Conservation (phyloP, 2,113 vertebrate genomes). For the Ginglymostoma cirratum region DNA sequence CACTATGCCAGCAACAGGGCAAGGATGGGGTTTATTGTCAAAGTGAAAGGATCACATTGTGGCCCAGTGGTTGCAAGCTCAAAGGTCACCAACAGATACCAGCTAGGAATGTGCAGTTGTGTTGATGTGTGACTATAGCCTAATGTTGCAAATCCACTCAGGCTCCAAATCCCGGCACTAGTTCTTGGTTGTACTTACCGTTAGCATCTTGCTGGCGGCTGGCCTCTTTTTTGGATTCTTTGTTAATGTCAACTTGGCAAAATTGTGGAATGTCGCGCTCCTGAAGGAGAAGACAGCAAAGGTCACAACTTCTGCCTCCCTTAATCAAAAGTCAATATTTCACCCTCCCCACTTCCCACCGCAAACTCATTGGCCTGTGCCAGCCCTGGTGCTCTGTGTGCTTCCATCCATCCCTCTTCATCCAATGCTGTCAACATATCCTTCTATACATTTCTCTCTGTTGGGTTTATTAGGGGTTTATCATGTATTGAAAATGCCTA, state of each 20-base stretch:
- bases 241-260: conserved; percentile 76
- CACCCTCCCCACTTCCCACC: not conserved
- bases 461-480: not conserved
- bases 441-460: not conserved
- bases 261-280: conserved; percentile 76
- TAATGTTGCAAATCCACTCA: not conserved
- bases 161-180: not conserved
- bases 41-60: not conserved
- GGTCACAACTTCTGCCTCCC: not conserved
- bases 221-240: conserved; percentile 83
- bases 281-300: conserved; percentile 47
- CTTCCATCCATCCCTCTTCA: not conserved
- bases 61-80: not conserved
- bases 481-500: not conserved
- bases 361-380: not conserved
- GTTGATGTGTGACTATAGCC: not conserved
- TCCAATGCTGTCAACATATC: not conserved
- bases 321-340: not conserved
- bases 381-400: not conserved
- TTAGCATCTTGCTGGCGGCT: conserved; percentile 72
- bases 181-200: conserved; percentile 52
- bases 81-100: not conserved
- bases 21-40: not conserved
- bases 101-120: not conserved
- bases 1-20: not conserved